Base-by-base conservation (phyloP, 1,140 invertebrate species). In the Philotrypesis tridentata region DNA sequence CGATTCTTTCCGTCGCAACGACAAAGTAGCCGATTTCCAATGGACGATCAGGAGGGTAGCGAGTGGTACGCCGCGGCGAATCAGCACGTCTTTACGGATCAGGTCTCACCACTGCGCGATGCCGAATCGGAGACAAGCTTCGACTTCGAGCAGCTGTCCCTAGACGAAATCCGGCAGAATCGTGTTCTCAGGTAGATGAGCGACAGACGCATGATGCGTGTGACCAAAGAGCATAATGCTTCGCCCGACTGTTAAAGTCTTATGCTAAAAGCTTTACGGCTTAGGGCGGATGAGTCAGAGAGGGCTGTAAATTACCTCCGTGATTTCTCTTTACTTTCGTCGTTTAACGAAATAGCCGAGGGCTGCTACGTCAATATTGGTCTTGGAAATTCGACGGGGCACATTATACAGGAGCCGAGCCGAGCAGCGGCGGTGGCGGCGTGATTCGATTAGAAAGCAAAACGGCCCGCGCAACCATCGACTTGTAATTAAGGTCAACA, bases 111-210 rank as follows among this genome's bases (percentile, higher is more conserved):
- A 9, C 83, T 88, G 55, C 82, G 83, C 21, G 86, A 87, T 9
- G 40, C 85, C 29, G 83, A 84, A 8, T 61, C 85, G 12, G 88
- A 91, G 31, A 78, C 82, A 8, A 83, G 75, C 80, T 86, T 84
- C 68, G 87, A 89, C 68, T 61, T 85, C 60, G 85, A 90, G 40
- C 80, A 85, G 33, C 76, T 87, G 40, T 83, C 85, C 2, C 86
- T 89, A 70, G 84, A 77, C 72, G 83, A 85, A 67, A 31, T 55
- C 9, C 71, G 83, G 84, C 85, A 86, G 75, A 90, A 88, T 84
- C 86, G 90, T 33, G 87, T 89, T 1, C 87, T 90, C 83, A 91
- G 90, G 90, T 91, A 71, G 17, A 55, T 23, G 40, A 55, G 37
- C 40, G 9, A 2, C 68, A 37, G 8, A n/a, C n/a, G n/a, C n/a